A percentile compares a stretch with the other conserved stretches of the same genome.
Conservation (phyloP, 2,797 vertebrate genomes). For the Vultur gryphus region DNA sequence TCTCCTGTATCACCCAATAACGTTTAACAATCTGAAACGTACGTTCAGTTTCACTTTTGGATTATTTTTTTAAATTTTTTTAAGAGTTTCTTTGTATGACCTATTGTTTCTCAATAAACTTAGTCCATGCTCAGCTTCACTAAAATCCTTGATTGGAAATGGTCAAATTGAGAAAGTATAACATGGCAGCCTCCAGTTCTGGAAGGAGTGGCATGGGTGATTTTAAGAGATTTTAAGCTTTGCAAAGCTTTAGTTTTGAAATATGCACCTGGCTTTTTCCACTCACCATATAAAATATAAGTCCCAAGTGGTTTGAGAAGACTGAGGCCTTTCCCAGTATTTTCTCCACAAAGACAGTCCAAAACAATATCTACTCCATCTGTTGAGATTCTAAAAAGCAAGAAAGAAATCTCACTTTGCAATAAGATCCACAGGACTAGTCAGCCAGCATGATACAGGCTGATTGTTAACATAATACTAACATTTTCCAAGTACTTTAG, state of each 20-base stretch:
- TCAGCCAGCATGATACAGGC: background rate
- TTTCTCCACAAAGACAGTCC: conserved; percentile 96
- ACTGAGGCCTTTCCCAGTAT: conserved; percentile 92
- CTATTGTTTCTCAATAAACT: background rate
- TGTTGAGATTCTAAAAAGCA: conserved; percentile 85
- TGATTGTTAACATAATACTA: background rate
- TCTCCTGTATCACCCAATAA: background rate
- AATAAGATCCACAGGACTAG: background rate
- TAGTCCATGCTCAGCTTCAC: background rate
- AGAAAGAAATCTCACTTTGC: background rate
- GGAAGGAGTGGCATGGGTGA: background rate
- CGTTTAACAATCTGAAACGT: background rate
- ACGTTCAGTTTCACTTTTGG: background rate
- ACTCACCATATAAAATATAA: conserved; percentile 95
- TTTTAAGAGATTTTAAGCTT: background rate
- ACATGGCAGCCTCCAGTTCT: background rate
- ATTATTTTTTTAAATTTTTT: background rate
- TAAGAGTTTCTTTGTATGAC: background rate
- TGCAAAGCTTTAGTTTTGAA: background rate
- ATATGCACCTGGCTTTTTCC: background rate
- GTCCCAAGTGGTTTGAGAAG: conserved; percentile 95
- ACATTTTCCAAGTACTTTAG: background rate
- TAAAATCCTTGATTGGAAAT: background rate
- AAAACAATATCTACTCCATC: conserved; percentile 96
- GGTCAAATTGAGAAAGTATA: background rate